Percentiles rank a stretch among this genome's conserved stretches.
Evolutionary conservation across 2,888 invertebrate species (phyloP).

Genomic region (Timema cristinae): DNA sequence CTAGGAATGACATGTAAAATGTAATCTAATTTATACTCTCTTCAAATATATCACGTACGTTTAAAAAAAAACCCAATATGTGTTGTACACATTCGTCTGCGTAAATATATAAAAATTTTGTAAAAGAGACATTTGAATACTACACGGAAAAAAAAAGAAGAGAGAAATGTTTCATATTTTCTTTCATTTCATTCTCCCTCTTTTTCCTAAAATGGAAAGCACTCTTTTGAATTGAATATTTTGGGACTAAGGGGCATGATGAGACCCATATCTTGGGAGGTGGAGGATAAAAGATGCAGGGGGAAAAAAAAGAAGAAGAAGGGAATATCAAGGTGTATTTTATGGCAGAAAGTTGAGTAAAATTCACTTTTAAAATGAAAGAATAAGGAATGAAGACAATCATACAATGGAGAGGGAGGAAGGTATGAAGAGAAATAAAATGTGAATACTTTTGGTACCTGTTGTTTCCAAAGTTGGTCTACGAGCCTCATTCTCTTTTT

Average conservation of each 20-base stretch:
- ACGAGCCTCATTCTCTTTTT: too few species aligned
- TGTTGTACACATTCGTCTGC: too few species aligned
- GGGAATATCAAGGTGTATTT: slow-evolving; percentile 26
- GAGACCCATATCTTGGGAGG: slow-evolving; percentile 26
- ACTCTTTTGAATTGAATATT: slow-evolving; percentile 32
- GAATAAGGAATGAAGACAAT: too few species aligned
- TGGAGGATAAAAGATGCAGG: slow-evolving; percentile 19
- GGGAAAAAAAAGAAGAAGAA: slow-evolving; percentile 15
- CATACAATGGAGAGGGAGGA: too few species aligned
- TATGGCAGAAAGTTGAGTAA: slow-evolving; percentile 28
- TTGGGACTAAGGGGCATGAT: slow-evolving; percentile 30
- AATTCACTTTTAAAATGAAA: slow-evolving; percentile 25
- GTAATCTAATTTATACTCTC: too few species aligned
- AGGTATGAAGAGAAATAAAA: too few species aligned
- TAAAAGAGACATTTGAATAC: slow-evolving; percentile 30
- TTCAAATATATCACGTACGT: too few species aligned
- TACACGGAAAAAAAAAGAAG: slow-evolving; percentile 26
- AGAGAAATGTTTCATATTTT: slow-evolving; percentile 12
- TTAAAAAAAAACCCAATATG: too few species aligned
- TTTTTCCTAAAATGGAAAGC: slow-evolving; percentile 26
- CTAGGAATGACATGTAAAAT: too few species aligned
- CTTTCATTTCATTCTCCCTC: slow-evolving; percentile 18
- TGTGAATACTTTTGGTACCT: too few species aligned
- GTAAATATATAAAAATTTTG: neutral
- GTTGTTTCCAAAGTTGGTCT: too few species aligned